Conservation (phyloP, 1,140 invertebrate genomes). For the Trachymyrmex cornetzi region DNA sequence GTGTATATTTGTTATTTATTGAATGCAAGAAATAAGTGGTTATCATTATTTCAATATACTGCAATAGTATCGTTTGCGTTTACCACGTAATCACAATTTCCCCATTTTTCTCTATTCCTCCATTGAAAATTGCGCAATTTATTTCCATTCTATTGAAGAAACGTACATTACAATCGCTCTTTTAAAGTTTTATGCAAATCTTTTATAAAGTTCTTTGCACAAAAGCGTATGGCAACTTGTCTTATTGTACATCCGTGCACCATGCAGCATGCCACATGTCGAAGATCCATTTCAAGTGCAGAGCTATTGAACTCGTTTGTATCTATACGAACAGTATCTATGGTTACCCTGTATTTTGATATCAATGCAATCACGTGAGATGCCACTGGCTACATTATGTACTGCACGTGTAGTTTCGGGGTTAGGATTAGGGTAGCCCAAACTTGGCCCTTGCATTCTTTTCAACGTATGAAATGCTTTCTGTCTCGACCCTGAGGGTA, state of each 20-base stretch:
- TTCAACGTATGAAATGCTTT: slow-evolving; percentile 19
- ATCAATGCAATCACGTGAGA: slow-evolving; percentile 67
- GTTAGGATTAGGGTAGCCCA: slow-evolving; percentile 28
- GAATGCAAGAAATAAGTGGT: too few species aligned
- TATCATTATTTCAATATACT: too few species aligned
- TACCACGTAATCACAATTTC: too few species aligned
- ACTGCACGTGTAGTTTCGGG: slow-evolving; percentile 62
- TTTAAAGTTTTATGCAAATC: neutral
- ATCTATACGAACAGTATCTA: slow-evolving; percentile 65
- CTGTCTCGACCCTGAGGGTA: slow-evolving; percentile 47
- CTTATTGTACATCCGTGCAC: slow-evolving; percentile 19
- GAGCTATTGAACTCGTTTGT: slow-evolving; percentile 64
- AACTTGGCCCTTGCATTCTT: slow-evolving; percentile 14
- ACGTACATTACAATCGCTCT: neutral
- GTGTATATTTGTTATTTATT: too few species aligned
- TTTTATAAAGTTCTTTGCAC: neutral
- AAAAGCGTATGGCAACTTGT: neutral
- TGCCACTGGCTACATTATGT: slow-evolving; percentile 52
- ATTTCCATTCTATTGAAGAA: neutral
- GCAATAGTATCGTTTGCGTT: too few species aligned
- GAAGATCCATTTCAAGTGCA: slow-evolving; percentile 69
- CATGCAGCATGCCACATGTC: slow-evolving; percentile 76
- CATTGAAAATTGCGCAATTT: neutral
- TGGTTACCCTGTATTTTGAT: slow-evolving; percentile 72
- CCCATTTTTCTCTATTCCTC: too few species aligned